These are phyloP conservation scores for Ameiurus melas DNA, from an alignment of 2,113 vertebrate genomes.

Conservation along the genomic window DNA sequence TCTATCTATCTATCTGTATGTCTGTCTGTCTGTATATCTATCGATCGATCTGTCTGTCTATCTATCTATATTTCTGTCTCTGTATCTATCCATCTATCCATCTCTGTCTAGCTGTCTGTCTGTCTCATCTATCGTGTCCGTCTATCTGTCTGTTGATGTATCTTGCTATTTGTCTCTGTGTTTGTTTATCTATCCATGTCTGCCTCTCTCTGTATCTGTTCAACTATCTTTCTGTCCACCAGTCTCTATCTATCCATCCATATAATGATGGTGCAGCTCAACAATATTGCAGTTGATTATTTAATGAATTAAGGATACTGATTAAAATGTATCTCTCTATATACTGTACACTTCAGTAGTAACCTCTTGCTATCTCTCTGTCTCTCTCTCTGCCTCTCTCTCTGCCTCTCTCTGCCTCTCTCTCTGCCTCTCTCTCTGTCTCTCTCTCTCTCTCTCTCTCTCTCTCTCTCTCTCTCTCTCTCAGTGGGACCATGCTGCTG, in stretches of 20 bases:
- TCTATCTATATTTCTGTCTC: not conserved
- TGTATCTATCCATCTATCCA: not conserved
- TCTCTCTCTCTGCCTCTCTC: not conserved
- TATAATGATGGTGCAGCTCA: not conserved
- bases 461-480: not conserved
- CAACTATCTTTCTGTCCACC: not conserved
- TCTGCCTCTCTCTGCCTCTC: not conserved
- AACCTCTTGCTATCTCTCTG: not conserved
- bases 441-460: not conserved
- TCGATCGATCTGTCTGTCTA: too few relatives aligned
- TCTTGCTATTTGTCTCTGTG: not conserved
- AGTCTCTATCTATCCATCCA: not conserved
- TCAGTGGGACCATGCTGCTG: conserved; percentile 89
- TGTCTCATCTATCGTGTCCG: too few relatives aligned
- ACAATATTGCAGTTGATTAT: not conserved
- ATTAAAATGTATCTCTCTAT: not conserved
- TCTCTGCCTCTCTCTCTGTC: not conserved
- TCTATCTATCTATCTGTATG: too few relatives aligned
- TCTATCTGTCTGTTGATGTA: not conserved
- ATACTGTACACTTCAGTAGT: not conserved
- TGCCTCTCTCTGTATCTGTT: not conserved
- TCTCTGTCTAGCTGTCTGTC: too few relatives aligned
- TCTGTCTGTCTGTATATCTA: too few relatives aligned
- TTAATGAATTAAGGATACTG: not conserved
- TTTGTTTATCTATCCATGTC: not conserved